Conservation (phyloP, 1,140 invertebrate species). For the Cotesia glomerata region DNA sequence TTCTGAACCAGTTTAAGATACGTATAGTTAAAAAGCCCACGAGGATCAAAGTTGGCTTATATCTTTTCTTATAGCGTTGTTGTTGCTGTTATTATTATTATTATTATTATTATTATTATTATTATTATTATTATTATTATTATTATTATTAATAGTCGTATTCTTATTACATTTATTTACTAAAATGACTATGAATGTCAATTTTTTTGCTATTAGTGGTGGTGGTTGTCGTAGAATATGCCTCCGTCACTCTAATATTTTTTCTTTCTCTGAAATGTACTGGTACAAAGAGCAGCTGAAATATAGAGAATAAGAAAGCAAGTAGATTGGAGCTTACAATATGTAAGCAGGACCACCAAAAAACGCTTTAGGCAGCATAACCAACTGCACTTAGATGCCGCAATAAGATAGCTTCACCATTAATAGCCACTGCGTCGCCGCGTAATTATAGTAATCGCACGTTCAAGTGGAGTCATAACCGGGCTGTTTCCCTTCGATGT, state of each 20-base stretch:
- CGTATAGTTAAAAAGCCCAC: not conserved
- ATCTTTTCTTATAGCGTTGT: not conserved
- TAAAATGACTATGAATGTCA: no score
- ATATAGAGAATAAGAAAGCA: not conserved
- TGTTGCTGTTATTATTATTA: no score
- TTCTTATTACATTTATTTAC: no score
- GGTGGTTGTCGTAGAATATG: no score
- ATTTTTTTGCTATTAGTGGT: no score
- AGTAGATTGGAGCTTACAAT: not conserved
- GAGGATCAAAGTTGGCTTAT: not conserved
- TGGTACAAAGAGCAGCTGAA: not conserved
- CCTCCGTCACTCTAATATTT: no score
- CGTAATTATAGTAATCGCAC: constrained; percentile 52
- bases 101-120: no score
- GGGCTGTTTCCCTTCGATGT: constrained; percentile 26
- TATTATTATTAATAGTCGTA: no score
- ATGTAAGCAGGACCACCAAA: constrained; percentile 21
- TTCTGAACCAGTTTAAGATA: not conserved
- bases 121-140: no score
- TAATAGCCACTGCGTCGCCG: constrained; percentile 49
- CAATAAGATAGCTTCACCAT: constrained; percentile 49
- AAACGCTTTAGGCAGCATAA: constrained; percentile 23
- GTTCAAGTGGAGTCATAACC: constrained; percentile 45
- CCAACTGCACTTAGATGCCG: constrained; percentile 49
- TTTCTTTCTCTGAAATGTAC: no score